Evolutionary conservation across 2,113 vertebrate species (phyloP), one percentile per base, ranked within the genome.

Genomic region (Pseudopipra pipra): DNA sequence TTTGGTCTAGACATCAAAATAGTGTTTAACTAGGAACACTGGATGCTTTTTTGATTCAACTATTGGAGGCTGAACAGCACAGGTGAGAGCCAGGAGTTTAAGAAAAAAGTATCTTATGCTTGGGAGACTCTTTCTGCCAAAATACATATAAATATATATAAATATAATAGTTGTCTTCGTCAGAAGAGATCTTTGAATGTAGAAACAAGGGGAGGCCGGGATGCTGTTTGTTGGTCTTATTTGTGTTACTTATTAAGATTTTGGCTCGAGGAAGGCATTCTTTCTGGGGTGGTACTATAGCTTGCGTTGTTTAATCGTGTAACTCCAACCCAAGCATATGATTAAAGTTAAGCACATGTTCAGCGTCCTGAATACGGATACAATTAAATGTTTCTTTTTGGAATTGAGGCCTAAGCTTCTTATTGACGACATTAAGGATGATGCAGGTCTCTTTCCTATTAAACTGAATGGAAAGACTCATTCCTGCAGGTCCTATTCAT

Each of bases 341-440:
- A 80, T 88, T 77, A 85, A 94, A 86, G n/a, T 70, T 71, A 77
- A 86, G 59, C 30, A 33, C 47, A 28, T 56, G 23, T 37, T 31
- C 65, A 65, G 55, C 0, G 0, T 51, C 33, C 82, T 85, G 67
- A 75, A 76, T 51, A 49, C 0, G 0, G 39, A 41, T 58, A 63
- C 22, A 78, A 51, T 94, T 90, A 94, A 76, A 43, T 83, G 16
- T 49, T 68, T 65, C 70, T 63, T 56, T 51, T 55, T 41, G 47
- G 12, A 85, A 70, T 43, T 2, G 7, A 84, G 39, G 19, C 13
- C 67, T 90, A 92, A 95, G 59, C 55, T 84, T 52, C 75, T 92
- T 94, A 75, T 15, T 93, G 75, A 44, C 37, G 85, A 41, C 37
- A 33, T 25, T 81, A 76, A 68, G 76, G 54, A 80, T n/a, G 43